Conservation (phyloP, 2,113 vertebrate genomes). For the Corynorhinus townsendii region DNA sequence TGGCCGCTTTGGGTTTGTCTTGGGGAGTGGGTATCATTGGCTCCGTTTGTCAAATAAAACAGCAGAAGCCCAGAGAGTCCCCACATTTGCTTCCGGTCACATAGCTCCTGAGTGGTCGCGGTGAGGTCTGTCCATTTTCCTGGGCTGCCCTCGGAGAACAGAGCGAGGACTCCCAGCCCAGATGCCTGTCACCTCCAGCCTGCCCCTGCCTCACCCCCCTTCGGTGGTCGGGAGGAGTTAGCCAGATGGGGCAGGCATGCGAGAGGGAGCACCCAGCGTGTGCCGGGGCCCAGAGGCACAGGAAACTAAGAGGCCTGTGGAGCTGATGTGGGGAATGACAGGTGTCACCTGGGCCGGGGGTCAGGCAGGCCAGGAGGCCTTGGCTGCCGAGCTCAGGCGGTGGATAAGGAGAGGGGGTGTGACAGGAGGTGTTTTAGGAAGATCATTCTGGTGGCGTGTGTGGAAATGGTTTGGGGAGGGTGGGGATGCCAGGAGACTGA, state of each 20-base stretch:
- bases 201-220: not conserved
- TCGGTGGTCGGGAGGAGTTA: not conserved
- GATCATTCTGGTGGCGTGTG: rapidly evolving
- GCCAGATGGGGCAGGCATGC: not conserved
- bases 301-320: not conserved
- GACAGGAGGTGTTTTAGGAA: not conserved
- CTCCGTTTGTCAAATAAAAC: not conserved
- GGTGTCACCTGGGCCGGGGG: not conserved
- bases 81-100: not conserved
- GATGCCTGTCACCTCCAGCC: not conserved
- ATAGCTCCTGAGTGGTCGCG: not conserved
- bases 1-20: not conserved
- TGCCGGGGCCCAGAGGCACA: not conserved
- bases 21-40: not conserved
- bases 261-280: not conserved
- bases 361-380: not conserved
- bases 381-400: not conserved
- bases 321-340: not conserved
- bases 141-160: not conserved
- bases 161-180: not conserved
- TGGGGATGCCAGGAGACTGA: not conserved
- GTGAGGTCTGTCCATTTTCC: not conserved
- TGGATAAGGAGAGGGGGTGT: not conserved
- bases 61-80: not conserved
- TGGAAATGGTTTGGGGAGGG: not conserved